phyloP scores from a whole-genome alignment of 2,113 vertebrate genomes.

The Vireo altiloquus region DNA sequence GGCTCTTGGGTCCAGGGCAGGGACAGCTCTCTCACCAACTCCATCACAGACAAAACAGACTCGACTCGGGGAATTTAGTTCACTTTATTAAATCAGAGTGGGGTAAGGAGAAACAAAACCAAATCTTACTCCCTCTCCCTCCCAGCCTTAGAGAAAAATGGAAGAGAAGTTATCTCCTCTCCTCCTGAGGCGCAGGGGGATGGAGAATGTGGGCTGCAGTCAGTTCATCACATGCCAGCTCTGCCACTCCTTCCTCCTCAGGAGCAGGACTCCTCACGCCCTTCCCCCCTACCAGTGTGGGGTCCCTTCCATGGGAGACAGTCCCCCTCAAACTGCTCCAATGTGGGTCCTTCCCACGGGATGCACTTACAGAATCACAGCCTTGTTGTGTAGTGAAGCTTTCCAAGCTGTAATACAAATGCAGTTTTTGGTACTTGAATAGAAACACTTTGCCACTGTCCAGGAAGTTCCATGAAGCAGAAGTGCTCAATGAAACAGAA shows the following conservation, averaged over 20 bases:
- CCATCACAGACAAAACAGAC: not conserved
- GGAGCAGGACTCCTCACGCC: not conserved
- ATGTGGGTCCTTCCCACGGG: not conserved
- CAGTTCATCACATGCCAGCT: not conserved
- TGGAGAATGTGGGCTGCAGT: not conserved
- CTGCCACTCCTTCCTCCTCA: not conserved
- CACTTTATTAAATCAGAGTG: not conserved
- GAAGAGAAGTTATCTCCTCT: not conserved
- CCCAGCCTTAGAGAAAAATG: not conserved
- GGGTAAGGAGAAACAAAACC: not conserved
- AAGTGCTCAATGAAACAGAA: not conserved
- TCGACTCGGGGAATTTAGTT: not conserved
- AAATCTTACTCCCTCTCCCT: not conserved
- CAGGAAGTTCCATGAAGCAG: not conserved
- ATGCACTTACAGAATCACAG: not conserved
- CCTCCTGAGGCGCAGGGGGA: rapidly evolving
- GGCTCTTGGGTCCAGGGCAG: not conserved
- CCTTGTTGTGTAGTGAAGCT: not conserved
- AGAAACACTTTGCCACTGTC: not conserved
- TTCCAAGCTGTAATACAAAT: not conserved
- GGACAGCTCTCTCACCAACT: not conserved
- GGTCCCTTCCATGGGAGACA: not conserved
- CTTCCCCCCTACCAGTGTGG: not conserved
- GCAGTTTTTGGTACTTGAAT: not conserved
- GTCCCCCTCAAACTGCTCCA: not conserved